These are phyloP conservation scores for Leptopilina myrica DNA, from an alignment of 2,888 invertebrate species.

Conservation along the genomic window DNA sequence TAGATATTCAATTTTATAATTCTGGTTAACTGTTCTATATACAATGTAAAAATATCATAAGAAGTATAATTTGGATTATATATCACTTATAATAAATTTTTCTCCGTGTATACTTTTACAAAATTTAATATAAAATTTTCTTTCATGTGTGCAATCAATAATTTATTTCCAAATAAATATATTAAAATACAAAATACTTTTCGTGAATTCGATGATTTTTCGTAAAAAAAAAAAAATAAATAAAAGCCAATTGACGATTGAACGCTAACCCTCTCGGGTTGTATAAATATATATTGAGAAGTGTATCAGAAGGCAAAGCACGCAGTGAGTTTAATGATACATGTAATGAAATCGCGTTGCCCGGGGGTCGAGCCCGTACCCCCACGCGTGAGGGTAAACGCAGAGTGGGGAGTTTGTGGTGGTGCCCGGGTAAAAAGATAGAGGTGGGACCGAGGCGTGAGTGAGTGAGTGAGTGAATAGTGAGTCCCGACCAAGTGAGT, in stretches of 20 bases:
- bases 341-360: constrained; percentile 70
- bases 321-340: constrained; percentile 65
- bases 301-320: constrained; percentile 53
- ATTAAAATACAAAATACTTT: too few relatives aligned
- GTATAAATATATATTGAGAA: neutral
- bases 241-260: constrained; percentile 19
- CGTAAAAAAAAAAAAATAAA: too few relatives aligned
- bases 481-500: constrained; percentile 61
- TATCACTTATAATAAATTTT: too few relatives aligned
- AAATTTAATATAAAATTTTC: too few relatives aligned
- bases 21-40: too few relatives aligned
- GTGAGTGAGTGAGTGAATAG: constrained; percentile 55
- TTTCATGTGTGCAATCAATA: too few relatives aligned
- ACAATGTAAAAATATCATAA: too few relatives aligned
- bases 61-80: too few relatives aligned
- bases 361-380: constrained; percentile 62
- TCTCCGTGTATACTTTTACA: too few relatives aligned
- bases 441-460: constrained; percentile 59
- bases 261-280: constrained; percentile 7
- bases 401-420: constrained; percentile 55
- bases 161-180: too few relatives aligned
- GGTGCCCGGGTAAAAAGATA: constrained; percentile 61
- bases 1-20: too few relatives aligned
- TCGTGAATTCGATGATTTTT: too few relatives aligned
- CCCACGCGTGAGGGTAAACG: constrained; percentile 63